Percentiles rank a stretch among this genome's conserved stretches.
phyloP scores from a whole-genome alignment of 2,113 vertebrate genomes.

The Gasterosteus nipponicus region DNA sequence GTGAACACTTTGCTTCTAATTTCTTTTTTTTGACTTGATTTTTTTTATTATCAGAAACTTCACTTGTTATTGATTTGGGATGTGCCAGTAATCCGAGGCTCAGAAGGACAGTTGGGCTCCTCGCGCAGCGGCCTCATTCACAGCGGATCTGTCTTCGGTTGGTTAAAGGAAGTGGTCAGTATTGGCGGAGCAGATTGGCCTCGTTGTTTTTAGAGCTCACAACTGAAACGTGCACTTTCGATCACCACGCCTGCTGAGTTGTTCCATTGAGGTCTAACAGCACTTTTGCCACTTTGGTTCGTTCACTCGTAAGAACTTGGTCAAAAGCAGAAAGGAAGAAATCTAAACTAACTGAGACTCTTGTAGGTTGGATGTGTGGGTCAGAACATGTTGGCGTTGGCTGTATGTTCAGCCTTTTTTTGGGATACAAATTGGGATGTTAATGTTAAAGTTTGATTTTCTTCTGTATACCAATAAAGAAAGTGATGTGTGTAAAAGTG shows the following conservation, averaged over 20 bases:
- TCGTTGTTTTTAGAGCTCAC: constrained; percentile 41
- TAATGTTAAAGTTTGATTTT: neutral
- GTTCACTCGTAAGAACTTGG: neutral
- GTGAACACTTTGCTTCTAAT: constrained; percentile 12
- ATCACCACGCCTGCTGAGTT: constrained; percentile 37
- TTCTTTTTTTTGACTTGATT: neutral
- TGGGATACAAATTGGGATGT: neutral
- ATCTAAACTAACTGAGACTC: neutral
- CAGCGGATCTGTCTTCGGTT: constrained; percentile 44
- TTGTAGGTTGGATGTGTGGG: neutral
- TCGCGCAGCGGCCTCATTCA: constrained; percentile 2
- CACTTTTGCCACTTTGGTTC: neutral
- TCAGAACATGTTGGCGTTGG: neutral
- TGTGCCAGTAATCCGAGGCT: neutral
- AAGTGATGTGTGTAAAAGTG: constrained; percentile 2
- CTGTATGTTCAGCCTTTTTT: neutral
- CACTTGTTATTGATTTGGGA: neutral
- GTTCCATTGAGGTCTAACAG: constrained; percentile 54
- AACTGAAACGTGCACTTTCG: constrained; percentile 75
- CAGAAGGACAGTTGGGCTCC: constrained; percentile 32
- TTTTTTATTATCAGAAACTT: constrained; percentile 14
- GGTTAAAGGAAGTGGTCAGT: constrained; percentile 83
- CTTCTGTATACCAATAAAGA: neutral
- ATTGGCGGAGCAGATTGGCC: constrained; percentile 73
- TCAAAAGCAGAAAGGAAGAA: neutral